Evolutionary conservation across 2,113 vertebrate genomes (phyloP).

Genomic region (Myodes glareolus): DNA sequence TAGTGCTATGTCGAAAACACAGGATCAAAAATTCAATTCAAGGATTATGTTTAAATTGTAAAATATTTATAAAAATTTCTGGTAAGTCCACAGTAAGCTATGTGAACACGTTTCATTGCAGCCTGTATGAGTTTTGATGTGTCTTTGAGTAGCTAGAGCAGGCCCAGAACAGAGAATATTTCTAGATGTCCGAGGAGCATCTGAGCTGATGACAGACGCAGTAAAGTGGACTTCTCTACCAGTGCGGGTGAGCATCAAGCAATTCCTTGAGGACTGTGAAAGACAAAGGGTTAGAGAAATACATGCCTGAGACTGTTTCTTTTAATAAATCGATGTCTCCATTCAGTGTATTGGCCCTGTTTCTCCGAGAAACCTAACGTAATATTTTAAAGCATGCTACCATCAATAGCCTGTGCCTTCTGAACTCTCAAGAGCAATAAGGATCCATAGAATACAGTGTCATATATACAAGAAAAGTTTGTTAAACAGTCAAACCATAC

Average conservation of each 20-base stretch:
- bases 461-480: background rate
- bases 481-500: background rate
- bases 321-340: background rate
- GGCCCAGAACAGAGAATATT: background rate
- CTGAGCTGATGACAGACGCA: too few relatives aligned
- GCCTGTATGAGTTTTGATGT: background rate
- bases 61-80: background rate
- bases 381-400: background rate
- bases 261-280: too few relatives aligned
- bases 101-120: background rate
- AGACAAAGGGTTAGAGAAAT: background rate
- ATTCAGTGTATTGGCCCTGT: background rate
- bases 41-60: background rate
- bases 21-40: background rate
- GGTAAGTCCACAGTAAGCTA: background rate
- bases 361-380: background rate
- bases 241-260: background rate
- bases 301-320: background rate
- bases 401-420: background rate
- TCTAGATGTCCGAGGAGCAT: background rate
- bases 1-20: background rate
- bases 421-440: background rate
- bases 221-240: background rate
- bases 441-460: background rate
- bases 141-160: background rate